Evolutionary conservation across 2,797 vertebrate species (phyloP), one percentile per base, ranked within the genome.

Genomic region (Paedocypris micromegethes): DNA sequence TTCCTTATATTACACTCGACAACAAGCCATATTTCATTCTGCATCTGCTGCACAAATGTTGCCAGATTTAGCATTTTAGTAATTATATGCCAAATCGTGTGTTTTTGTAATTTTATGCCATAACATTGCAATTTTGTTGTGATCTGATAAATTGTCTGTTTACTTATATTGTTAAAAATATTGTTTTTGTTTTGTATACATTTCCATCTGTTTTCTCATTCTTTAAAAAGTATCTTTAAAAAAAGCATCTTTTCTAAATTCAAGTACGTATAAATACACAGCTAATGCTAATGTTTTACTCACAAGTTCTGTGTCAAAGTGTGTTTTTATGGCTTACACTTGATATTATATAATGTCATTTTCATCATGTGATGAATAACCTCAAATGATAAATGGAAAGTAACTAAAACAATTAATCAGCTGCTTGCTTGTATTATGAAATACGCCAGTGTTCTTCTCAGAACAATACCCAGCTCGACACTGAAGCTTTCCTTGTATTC

Each of bases 401-500:
- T 23, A 23, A 44, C 8, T 37, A 54, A 57, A 70, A 9, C 47
- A 69, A 51, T 45, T 51, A 2, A 51, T 65, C 52, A 50, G 38
- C 60, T 45, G 41, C 64, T 52, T 61, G 56, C 60, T 47, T 38
- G 37, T 40, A 57, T 58, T 38, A 7, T 9, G 45, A 4, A 66
- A 55, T 23, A n/a, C 43, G 48, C 53, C 66, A 53, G 3, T 57
- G 8, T 75, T 73, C 61, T 58, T 70, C 56, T 56, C 58, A 75
- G 57, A 76, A 58, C 69, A 62, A 60, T 70, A 74, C 64, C 54
- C 73, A 66, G 75, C 60, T 57, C 50, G 50, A 40, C 73, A 76
- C 77, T 73, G 75, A 68, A 50, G 79, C 68, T 77, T 78, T 74
- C 75, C 71, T 77, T 77, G 37, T 5, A 45, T 9, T 66, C 43